A percentile compares a stretch with the other conserved stretches of the same genome.
phyloP scores from a whole-genome alignment of 64 coral and sea anemone genomes.

The Orbicella faveolata region DNA sequence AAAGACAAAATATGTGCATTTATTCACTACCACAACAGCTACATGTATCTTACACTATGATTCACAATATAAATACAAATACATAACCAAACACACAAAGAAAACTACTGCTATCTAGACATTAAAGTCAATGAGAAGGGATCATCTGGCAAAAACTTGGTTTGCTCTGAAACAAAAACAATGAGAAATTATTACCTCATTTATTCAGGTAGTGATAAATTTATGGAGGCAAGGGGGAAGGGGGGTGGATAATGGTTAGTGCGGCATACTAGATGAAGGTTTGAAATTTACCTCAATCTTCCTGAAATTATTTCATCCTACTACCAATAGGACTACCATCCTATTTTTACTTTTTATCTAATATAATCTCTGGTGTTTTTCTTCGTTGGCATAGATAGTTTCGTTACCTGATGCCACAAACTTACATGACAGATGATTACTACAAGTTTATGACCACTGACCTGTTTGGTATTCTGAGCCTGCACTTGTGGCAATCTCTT shows the following conservation, averaged over 20 bases:
- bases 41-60: background rate
- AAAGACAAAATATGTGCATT: slow-evolving; percentile 17
- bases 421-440: too few relatives aligned
- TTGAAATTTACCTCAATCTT: too few relatives aligned
- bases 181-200: background rate
- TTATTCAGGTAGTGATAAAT: background rate
- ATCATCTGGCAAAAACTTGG: slow-evolving; percentile 74
- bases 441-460: slow-evolving; percentile 4
- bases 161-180: slow-evolving; percentile 57
- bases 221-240: too few relatives aligned
- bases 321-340: too few relatives aligned
- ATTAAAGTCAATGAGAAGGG: slow-evolving; percentile 68
- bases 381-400: too few relatives aligned
- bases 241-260: too few relatives aligned
- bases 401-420: too few relatives aligned
- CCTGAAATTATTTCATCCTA: too few relatives aligned
- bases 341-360: too few relatives aligned
- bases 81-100: background rate
- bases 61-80: background rate
- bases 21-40: background rate
- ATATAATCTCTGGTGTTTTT: too few relatives aligned
- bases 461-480: slow-evolving; percentile 74
- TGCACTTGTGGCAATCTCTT: slow-evolving; percentile 93
- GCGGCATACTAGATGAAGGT: too few relatives aligned
- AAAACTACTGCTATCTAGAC: slow-evolving; percentile 9